Conservation (phyloP, 2,888 invertebrate species). For the Sicus ferrugineus region DNA sequence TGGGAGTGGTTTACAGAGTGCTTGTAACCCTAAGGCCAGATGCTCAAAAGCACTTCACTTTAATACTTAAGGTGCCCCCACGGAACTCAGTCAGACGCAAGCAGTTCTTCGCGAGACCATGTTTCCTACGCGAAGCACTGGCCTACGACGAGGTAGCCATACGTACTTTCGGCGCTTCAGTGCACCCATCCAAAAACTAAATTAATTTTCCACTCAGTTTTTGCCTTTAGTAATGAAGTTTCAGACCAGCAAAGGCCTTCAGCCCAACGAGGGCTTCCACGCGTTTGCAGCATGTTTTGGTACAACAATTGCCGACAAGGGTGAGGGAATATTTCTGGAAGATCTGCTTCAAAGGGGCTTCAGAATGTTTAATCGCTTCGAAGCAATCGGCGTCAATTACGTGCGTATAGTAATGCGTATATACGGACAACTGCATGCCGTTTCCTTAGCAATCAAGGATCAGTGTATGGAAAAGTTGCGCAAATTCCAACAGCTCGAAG, state of each 20-base stretch:
- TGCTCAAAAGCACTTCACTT: slow-evolving; percentile 31
- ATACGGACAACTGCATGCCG: slow-evolving; percentile 66
- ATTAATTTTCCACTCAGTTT: slow-evolving; percentile 40
- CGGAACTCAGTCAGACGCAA: slow-evolving; percentile 52
- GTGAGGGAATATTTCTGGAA: slow-evolving; percentile 66
- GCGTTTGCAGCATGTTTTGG: slow-evolving; percentile 49
- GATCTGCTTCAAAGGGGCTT: slow-evolving; percentile 64
- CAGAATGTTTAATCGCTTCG: slow-evolving; percentile 63
- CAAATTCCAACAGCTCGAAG: slow-evolving; percentile 46
- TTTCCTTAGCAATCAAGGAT: slow-evolving; percentile 63
- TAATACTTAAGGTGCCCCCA: slow-evolving; percentile 58
- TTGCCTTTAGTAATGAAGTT: slow-evolving; percentile 51
- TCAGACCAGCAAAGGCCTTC: slow-evolving; percentile 50
- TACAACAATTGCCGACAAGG: slow-evolving; percentile 53
- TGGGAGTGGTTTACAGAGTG: slow-evolving; percentile 56
- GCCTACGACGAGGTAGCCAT: slow-evolving; percentile 53
- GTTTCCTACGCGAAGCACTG: slow-evolving; percentile 54
- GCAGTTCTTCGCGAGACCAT: slow-evolving; percentile 54
- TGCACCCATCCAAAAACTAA: neutral
- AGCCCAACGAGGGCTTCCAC: slow-evolving; percentile 43
- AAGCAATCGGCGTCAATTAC: slow-evolving; percentile 59
- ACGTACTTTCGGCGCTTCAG: no score
- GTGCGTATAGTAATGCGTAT: slow-evolving; percentile 61
- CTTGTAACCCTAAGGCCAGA: slow-evolving; percentile 28
- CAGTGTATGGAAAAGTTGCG: slow-evolving; percentile 48